A percentile compares a stretch with the other conserved stretches of the same genome.
These are phyloP conservation scores for Thunnus thynnus DNA, from an alignment of 2,113 vertebrate genomes.

Conservation along the genomic window DNA sequence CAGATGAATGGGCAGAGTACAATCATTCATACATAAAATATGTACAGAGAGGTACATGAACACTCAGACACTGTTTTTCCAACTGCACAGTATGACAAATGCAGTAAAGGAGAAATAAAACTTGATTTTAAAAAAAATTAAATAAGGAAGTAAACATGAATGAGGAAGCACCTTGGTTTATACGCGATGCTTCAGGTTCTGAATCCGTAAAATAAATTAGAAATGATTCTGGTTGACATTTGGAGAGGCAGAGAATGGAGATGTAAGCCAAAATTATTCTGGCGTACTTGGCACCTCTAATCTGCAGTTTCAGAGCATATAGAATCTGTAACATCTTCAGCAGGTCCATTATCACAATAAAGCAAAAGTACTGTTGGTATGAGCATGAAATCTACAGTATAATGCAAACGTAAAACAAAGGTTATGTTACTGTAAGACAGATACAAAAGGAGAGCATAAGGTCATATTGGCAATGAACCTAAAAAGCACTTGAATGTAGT, in stretches of 20 bases:
- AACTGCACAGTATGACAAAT: slow-evolving; percentile 54
- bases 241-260: slow-evolving; percentile 27
- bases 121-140: slow-evolving; percentile 10
- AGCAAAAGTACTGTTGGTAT: slow-evolving; percentile 30
- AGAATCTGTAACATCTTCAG: slow-evolving; percentile 48
- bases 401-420: slow-evolving; percentile 44
- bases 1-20: slow-evolving; percentile 79
- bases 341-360: slow-evolving; percentile 62
- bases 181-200: slow-evolving; percentile 34
- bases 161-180: slow-evolving; percentile 26
- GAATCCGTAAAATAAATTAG: slow-evolving; percentile 32
- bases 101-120: slow-evolving; percentile 33
- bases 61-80: slow-evolving; percentile 51
- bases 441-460: slow-evolving; percentile 58
- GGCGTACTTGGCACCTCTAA: slow-evolving; percentile 47
- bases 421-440: slow-evolving; percentile 47
- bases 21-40: slow-evolving; percentile 80
- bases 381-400: slow-evolving; percentile 33
- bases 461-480: slow-evolving; percentile 60
- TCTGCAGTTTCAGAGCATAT: slow-evolving; percentile 43
- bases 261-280: slow-evolving; percentile 22
- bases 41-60: slow-evolving; percentile 64
- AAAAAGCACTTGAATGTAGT: slow-evolving; percentile 68
- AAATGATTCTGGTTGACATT: slow-evolving; percentile 28
- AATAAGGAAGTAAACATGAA: slow-evolving; percentile 27